Percentiles rank a stretch among this genome's conserved stretches.
phyloP scores from a whole-genome alignment of 2,888 invertebrate species.

The Meandrusa payeni region DNA sequence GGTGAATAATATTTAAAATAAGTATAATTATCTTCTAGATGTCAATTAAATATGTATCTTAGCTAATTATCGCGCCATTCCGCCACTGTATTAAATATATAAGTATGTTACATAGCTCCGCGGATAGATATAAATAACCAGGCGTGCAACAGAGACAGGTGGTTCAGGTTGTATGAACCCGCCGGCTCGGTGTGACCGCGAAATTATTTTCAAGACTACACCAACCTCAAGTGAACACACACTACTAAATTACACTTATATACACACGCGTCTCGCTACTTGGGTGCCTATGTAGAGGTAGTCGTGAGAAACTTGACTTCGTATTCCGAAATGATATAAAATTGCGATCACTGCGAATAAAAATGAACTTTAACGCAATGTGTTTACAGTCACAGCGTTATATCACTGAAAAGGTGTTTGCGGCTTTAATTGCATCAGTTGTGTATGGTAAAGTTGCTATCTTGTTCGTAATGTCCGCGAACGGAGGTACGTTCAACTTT shows the following conservation, averaged over 20 bases:
- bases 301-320: conserved; percentile 75
- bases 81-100: conserved; percentile 34
- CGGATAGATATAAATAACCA: conserved; percentile 78
- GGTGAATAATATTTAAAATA: not conserved
- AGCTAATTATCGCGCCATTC: conserved; percentile 42
- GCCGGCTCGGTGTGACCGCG: conserved; percentile 76
- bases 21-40: conserved; percentile 20
- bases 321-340: conserved; percentile 45
- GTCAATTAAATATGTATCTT: conserved; percentile 40
- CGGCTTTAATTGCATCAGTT: conserved; percentile 38
- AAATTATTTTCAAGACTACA: conserved; percentile 81
- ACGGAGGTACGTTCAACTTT: conserved; percentile 81
- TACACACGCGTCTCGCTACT: conserved; percentile 68
- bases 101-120: conserved; percentile 63
- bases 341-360: conserved; percentile 32
- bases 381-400: conserved; percentile 36
- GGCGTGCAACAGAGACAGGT: conserved; percentile 77
- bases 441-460: conserved; percentile 77
- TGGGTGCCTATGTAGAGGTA: conserved; percentile 63
- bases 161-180: conserved; percentile 76
- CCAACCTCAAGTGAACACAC: conserved; percentile 65
- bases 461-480: conserved; percentile 81
- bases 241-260: conserved; percentile 41
- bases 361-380: conserved; percentile 42
- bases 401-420: conserved; percentile 50